These are phyloP conservation scores for Leptoclinus maculatus DNA, from an alignment of 2,797 vertebrate genomes.

Conservation along the genomic window DNA sequence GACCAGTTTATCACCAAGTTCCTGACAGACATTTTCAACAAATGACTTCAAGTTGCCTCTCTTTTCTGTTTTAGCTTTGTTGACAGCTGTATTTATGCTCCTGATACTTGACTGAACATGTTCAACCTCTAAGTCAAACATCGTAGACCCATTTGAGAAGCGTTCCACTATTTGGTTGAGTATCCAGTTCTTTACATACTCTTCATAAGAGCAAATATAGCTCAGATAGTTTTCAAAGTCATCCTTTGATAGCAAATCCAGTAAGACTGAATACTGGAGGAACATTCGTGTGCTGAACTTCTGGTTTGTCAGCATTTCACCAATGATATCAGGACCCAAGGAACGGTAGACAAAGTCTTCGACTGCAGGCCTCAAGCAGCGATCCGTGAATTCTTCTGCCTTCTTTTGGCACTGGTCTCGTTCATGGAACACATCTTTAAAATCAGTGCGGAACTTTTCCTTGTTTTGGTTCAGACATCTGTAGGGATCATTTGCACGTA, in stretches of 20 bases:
- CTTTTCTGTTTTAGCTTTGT: constrained; percentile 16
- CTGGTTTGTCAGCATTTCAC: constrained; percentile 40
- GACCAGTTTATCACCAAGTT: constrained; percentile 65
- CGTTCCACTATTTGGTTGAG: background rate
- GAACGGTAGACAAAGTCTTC: constrained; percentile 42
- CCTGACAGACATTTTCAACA: constrained; percentile 59
- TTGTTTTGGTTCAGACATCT: constrained; percentile 62
- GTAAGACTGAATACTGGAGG: constrained; percentile 64
- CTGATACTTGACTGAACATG: constrained; percentile 34
- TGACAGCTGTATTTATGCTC: constrained; percentile 58
- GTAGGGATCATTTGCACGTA: constrained; percentile 59
- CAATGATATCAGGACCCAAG: constrained; percentile 67
- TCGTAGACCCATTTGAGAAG: constrained; percentile 24
- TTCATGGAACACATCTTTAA: constrained; percentile 70
- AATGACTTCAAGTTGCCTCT: constrained; percentile 49
- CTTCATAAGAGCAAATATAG: constrained; percentile 32
- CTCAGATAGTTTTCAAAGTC: constrained; percentile 10
- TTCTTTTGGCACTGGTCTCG: constrained; percentile 75
- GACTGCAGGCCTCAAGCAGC: constrained; percentile 67
- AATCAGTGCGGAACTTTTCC: constrained; percentile 58
- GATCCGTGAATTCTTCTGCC: constrained; percentile 67
- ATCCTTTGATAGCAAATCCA: constrained; percentile 41
- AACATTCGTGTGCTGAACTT: constrained; percentile 57
- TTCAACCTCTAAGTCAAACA: constrained; percentile 27
- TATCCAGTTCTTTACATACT: constrained; percentile 61